Conservation (phyloP, 35 echinoderm and acorn worm genomes). For the Heliocidaris erythrogramma region DNA sequence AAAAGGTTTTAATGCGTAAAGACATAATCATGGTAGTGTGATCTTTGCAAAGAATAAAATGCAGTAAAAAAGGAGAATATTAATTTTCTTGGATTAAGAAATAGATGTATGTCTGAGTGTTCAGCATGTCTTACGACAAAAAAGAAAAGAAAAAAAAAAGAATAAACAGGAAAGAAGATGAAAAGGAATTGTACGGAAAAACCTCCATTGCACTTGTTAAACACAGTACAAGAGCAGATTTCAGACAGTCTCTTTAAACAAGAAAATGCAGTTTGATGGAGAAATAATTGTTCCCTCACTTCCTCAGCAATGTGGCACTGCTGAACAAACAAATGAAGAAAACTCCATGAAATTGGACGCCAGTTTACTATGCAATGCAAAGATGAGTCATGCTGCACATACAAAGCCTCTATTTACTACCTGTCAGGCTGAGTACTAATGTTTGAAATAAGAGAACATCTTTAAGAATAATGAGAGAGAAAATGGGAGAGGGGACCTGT, state of each 20-base stretch:
- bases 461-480: not conserved
- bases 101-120: too few relatives aligned
- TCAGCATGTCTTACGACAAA: too few relatives aligned
- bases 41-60: too few relatives aligned
- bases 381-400: not conserved
- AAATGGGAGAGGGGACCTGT: not conserved
- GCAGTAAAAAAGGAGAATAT: too few relatives aligned
- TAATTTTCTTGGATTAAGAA: too few relatives aligned
- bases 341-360: conserved; percentile 9
- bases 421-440: not conserved
- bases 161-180: not conserved
- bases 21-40: too few relatives aligned
- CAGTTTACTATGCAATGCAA: conserved; percentile 11
- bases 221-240: not conserved
- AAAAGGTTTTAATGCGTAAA: too few relatives aligned
- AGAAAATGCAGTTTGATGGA: not conserved
- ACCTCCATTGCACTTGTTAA: not conserved
- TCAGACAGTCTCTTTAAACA: not conserved
- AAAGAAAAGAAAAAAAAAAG: not conserved
- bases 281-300: not conserved
- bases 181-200: not conserved
- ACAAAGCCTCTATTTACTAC: conserved; percentile 4
- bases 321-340: not conserved
- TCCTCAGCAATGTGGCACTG: not conserved
- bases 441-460: conserved; percentile 2